A percentile compares a stretch with the other conserved stretches of the same genome.
Conservation (phyloP, 2,113 vertebrate genomes). For the zebrafish (Danio rerio) region DNA sequence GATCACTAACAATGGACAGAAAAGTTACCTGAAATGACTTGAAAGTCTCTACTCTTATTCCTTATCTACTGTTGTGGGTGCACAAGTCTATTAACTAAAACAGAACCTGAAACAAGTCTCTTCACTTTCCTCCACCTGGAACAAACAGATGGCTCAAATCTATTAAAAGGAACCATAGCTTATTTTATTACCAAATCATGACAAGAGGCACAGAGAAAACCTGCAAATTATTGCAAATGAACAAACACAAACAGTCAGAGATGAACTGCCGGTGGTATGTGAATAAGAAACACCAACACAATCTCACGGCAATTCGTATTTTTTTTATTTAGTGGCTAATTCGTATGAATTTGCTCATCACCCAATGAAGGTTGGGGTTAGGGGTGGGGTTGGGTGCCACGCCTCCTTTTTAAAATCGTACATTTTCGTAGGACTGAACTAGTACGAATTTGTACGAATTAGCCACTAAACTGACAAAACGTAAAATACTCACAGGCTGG, state of each 20-base stretch:
- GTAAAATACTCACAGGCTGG: too few species aligned
- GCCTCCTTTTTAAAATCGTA: too few species aligned
- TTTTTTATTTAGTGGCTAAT: too few species aligned
- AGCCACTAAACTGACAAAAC: too few species aligned
- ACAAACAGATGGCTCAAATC: slow-evolving; percentile 8
- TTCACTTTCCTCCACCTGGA: not conserved
- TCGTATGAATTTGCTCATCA: too few species aligned
- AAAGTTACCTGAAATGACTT: slow-evolving; percentile 12
- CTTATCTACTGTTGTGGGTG: not conserved
- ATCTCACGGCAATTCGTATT: too few species aligned
- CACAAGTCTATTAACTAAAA: not conserved
- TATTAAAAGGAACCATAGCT: not conserved
- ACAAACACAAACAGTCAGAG: not conserved
- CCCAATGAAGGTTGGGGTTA: too few species aligned
- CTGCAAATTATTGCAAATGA: not conserved
- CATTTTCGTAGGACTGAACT: too few species aligned
- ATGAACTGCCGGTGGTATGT: not conserved
- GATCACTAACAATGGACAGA: slow-evolving; percentile 15
- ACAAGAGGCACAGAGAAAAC: slow-evolving; percentile 9
- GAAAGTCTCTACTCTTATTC: slow-evolving; percentile 17
- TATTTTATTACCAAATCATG: slow-evolving; percentile 20
- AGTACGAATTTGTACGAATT: too few species aligned
- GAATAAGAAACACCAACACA: too few species aligned
- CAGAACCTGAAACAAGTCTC: not conserved
- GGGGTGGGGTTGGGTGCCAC: too few species aligned